Conservation (phyloP, 2,797 vertebrate genomes). For the Coendou prehensilis region DNA sequence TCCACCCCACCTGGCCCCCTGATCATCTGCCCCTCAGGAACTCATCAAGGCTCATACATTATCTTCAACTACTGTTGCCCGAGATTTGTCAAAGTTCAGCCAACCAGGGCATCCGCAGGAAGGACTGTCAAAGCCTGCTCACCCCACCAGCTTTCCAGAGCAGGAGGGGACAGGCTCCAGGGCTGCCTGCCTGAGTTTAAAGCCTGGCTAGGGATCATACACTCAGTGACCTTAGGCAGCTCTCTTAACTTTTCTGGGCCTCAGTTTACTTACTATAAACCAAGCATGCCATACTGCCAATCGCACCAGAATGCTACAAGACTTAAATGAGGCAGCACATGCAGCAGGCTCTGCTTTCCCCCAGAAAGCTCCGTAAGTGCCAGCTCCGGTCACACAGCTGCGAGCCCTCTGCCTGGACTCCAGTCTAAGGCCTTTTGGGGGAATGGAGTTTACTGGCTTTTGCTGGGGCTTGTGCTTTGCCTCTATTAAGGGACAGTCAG, state of each 20-base stretch:
- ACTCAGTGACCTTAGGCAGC: not conserved
- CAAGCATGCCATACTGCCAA: not conserved
- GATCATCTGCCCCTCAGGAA: not conserved
- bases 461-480: not conserved
- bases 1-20: not conserved
- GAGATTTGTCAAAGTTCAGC: not conserved
- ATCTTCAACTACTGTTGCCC: not conserved
- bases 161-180: not conserved
- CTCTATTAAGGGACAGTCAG: not conserved
- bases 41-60: not conserved
- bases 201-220: not conserved
- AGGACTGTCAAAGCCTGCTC: not conserved
- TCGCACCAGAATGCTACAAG: not conserved
- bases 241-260: not conserved
- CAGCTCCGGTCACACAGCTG: not conserved
- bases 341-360: not conserved
- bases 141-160: not conserved
- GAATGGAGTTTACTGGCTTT: not conserved
- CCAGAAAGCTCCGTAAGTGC: not conserved
- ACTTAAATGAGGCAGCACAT: not conserved
- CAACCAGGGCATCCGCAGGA: not conserved
- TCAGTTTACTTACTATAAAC: conserved; percentile 46
- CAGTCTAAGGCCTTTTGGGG: not conserved
- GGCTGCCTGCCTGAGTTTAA: not conserved
- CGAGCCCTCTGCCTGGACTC: not conserved